These are phyloP conservation scores for Actias luna DNA, from an alignment of 2,888 invertebrate species.

Conservation along the genomic window DNA sequence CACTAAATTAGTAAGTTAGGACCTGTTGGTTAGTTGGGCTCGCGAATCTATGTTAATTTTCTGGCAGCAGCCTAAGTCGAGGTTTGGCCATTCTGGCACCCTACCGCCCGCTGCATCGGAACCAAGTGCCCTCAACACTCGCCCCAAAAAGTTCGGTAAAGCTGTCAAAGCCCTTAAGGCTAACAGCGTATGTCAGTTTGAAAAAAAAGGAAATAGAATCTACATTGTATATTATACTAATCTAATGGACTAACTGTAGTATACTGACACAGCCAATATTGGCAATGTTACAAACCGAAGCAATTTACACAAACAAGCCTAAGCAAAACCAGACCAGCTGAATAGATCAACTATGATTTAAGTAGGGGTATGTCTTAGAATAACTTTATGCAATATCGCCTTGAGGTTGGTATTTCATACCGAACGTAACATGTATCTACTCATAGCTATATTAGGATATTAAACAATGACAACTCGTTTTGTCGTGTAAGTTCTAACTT, in stretches of 20 bases:
- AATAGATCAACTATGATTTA: constrained; percentile 37
- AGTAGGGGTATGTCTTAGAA: constrained; percentile 50
- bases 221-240: neutral
- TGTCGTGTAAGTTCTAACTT: constrained; percentile 34
- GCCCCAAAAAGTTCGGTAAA: too few species aligned
- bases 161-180: too few species aligned
- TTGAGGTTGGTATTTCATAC: constrained; percentile 34
- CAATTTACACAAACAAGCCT: constrained; percentile 21
- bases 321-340: constrained; percentile 28
- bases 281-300: constrained; percentile 24
- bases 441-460: constrained; percentile 21
- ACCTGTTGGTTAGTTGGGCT: too few species aligned
- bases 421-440: constrained; percentile 10
- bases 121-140: too few species aligned
- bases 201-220: neutral
- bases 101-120: too few species aligned
- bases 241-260: neutral
- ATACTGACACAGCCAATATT: constrained; percentile 6
- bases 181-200: too few species aligned
- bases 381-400: constrained; percentile 61
- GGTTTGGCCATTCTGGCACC: too few species aligned
- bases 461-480: constrained; percentile 44
- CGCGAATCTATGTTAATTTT: too few species aligned
- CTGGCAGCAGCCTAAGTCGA: too few species aligned
- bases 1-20: too few species aligned